Conservation (phyloP, 2,113 vertebrate species). For the Cheirogaleus medius region DNA sequence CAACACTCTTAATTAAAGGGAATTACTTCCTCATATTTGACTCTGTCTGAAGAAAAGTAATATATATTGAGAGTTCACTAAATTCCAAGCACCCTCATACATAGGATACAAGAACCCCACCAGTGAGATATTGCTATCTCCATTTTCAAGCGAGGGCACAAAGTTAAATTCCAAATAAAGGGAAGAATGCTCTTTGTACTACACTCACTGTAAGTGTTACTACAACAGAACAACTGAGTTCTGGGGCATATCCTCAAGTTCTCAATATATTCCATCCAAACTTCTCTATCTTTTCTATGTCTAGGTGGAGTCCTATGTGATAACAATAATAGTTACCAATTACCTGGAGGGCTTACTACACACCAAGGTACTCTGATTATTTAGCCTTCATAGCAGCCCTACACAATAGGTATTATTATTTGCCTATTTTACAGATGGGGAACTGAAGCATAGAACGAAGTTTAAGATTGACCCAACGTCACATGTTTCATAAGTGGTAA, state of each 20-base stretch:
- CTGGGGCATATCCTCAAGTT: not conserved
- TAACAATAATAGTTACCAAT: not conserved
- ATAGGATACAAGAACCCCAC: not conserved
- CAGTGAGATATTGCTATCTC: not conserved
- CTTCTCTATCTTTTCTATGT: not conserved
- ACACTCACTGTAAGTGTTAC: not conserved
- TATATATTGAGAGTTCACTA: slow-evolving; percentile 13
- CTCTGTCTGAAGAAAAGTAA: slow-evolving; percentile 26
- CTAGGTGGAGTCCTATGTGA: not conserved
- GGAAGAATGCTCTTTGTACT: not conserved
- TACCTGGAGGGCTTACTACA: not conserved
- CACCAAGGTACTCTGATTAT: not conserved
- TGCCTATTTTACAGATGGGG: not conserved
- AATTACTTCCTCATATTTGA: slow-evolving; percentile 72
- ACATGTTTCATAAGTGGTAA: not conserved
- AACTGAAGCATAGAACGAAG: not conserved
- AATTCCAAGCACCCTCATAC: not conserved
- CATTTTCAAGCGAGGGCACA: not conserved
- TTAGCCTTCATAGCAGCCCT: not conserved
- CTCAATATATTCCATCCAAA: not conserved
- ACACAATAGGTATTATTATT: not conserved
- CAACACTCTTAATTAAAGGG: slow-evolving; percentile 72
- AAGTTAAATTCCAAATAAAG: not conserved
- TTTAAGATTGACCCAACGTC: not conserved
- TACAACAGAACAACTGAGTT: slow-evolving; percentile 10